These are phyloP conservation scores for Mustela lutreola DNA, from an alignment of 2,113 vertebrate species.

Conservation along the genomic window DNA sequence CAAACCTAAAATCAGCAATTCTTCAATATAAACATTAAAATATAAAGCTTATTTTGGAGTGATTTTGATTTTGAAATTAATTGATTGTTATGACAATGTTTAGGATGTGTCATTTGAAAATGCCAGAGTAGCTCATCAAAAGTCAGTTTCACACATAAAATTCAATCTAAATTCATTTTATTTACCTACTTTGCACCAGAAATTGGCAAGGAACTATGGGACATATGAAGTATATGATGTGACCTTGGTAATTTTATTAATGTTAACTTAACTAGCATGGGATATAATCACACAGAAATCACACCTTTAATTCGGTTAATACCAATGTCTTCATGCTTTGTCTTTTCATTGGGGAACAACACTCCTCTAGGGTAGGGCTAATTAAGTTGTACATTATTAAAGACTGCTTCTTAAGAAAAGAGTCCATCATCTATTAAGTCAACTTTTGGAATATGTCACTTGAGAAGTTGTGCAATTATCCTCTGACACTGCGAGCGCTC, in stretches of 20 bases:
- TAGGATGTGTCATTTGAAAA: conserved; percentile 3
- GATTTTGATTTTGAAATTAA: conserved; percentile 17
- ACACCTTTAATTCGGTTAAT: conserved; percentile 33
- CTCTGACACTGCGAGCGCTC: background rate
- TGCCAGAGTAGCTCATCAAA: conserved; percentile 11
- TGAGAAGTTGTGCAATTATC: background rate
- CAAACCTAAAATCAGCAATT: conserved; percentile 25
- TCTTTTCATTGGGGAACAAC: background rate
- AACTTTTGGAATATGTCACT: conserved; percentile 14
- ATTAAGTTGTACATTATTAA: conserved; percentile 27
- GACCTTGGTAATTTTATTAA: background rate
- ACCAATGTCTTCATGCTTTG: background rate
- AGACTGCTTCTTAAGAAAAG: conserved; percentile 17
- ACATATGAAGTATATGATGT: background rate
- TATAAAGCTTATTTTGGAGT: background rate
- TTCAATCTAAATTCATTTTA: background rate
- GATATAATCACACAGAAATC: background rate
- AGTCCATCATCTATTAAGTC: background rate
- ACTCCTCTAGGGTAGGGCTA: background rate
- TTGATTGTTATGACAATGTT: background rate
- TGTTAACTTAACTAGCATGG: background rate
- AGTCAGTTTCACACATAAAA: background rate
- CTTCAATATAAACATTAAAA: background rate
- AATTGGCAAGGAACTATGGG: background rate
- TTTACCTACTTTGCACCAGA: background rate